These are phyloP conservation scores for Torymus texanus DNA, from an alignment of 2,888 invertebrate species.

Conservation along the genomic window DNA sequence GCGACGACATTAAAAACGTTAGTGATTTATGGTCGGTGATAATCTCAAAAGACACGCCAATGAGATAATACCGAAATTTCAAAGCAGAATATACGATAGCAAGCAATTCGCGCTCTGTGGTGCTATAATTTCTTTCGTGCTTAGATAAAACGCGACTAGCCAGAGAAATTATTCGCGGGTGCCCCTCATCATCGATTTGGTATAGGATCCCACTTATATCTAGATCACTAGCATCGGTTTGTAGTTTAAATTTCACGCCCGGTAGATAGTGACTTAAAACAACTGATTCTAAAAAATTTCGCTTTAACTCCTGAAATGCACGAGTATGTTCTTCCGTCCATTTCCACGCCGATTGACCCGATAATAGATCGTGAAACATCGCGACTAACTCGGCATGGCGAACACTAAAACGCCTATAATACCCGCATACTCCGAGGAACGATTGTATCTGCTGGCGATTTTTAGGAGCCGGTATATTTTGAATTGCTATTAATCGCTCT, in stretches of 20 bases:
- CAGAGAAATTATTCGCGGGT: slow-evolving; percentile 57
- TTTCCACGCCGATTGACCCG: slow-evolving; percentile 7
- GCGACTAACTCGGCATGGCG: slow-evolving; percentile 21
- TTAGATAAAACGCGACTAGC: slow-evolving; percentile 57
- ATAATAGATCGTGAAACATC: slow-evolving; percentile 42
- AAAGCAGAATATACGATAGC: slow-evolving; percentile 56
- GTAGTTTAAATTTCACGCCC: neutral
- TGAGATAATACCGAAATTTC: slow-evolving; percentile 59
- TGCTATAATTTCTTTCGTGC: slow-evolving; percentile 21
- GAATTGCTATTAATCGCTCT: slow-evolving; percentile 57
- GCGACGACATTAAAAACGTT: neutral
- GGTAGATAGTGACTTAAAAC: slow-evolving; percentile 14
- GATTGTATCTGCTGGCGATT: slow-evolving; percentile 59
- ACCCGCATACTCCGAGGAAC: slow-evolving; percentile 53
- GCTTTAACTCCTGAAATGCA: slow-evolving; percentile 38
- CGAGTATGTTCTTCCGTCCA: slow-evolving; percentile 33
- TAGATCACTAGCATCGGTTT: slow-evolving; percentile 36
- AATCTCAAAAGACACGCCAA: slow-evolving; percentile 14
- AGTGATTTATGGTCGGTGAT: neutral
- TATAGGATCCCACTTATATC: slow-evolving; percentile 58
- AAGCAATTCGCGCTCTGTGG: slow-evolving; percentile 58
- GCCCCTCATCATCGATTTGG: slow-evolving; percentile 35
- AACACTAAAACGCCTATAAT: slow-evolving; percentile 43
- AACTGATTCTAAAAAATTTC: slow-evolving; percentile 37
- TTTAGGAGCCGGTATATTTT: slow-evolving; percentile 57